Percentiles rank a stretch among this genome's conserved stretches.
phyloP scores from a whole-genome alignment of 2,888 invertebrate species.

The Patella caerulea region DNA sequence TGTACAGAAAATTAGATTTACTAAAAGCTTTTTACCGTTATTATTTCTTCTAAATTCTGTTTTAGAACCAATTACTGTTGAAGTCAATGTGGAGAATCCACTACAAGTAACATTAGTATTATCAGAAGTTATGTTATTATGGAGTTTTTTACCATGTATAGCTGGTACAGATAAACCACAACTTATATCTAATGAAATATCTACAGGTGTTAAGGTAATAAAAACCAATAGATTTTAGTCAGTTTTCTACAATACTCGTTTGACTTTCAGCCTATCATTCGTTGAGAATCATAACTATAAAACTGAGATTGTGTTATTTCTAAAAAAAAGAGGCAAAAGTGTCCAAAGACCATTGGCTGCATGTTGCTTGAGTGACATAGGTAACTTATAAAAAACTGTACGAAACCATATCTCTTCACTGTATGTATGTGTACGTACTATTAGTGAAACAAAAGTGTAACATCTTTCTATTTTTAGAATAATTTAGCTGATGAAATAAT shows the following conservation, averaged over 20 bases:
- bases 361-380: no score
- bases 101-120: slow-evolving; percentile 81
- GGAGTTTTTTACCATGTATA: slow-evolving; percentile 76
- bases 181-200: slow-evolving; percentile 64
- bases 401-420: no score
- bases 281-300: not conserved
- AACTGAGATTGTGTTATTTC: not conserved
- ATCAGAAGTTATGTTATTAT: slow-evolving; percentile 81
- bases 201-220: slow-evolving; percentile 57
- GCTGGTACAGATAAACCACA: slow-evolving; percentile 57
- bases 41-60: no score
- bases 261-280: not conserved
- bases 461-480: slow-evolving; percentile 48
- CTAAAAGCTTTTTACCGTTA: no score
- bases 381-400: no score
- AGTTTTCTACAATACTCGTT: not conserved
- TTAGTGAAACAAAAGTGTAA: no score
- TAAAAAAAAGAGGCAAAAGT: no score
- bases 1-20: no score
- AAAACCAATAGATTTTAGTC: not conserved
- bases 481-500: slow-evolving; percentile 66
- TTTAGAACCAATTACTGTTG: slow-evolving; percentile 84
- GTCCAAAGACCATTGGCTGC: no score
- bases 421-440: no score
- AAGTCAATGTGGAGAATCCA: slow-evolving; percentile 83